Conservation (phyloP, 2,113 vertebrate species). For the Hyaena hyaena region DNA sequence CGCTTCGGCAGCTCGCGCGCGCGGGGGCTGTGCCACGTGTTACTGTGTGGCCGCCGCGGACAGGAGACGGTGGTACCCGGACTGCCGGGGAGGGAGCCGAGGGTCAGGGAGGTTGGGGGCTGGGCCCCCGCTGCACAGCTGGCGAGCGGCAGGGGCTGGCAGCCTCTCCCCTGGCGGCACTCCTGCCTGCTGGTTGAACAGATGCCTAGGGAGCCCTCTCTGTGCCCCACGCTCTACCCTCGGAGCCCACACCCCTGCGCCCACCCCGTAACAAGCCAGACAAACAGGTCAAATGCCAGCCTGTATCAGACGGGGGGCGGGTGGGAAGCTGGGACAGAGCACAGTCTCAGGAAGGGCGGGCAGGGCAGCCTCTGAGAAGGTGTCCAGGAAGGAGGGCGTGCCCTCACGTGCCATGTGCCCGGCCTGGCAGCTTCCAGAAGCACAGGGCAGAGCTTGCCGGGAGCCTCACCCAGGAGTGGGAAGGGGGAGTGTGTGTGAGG, state of each 20-base stretch:
- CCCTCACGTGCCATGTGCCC: not conserved
- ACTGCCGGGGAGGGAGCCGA: too few relatives aligned
- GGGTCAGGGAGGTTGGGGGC: too few relatives aligned
- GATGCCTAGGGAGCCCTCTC: too few relatives aligned
- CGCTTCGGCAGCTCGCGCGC: accelerated
- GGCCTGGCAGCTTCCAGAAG: not conserved
- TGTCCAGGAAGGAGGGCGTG: not conserved
- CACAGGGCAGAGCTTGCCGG: not conserved
- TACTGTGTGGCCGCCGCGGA: not conserved
- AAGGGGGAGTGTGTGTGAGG: not conserved
- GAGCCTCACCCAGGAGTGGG: not conserved
- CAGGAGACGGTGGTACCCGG: too few relatives aligned
- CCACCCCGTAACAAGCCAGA: too few relatives aligned
- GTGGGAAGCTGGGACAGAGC: not conserved
- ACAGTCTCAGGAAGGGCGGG: not conserved
- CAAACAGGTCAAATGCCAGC: too few relatives aligned
- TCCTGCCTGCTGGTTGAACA: too few relatives aligned
- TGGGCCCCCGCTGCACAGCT: too few relatives aligned
- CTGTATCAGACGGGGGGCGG: not conserved
- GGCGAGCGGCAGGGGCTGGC: too few relatives aligned
- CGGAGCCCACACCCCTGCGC: too few relatives aligned
- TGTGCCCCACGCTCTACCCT: too few relatives aligned
- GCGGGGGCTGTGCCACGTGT: conserved; percentile 68
- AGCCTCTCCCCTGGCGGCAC: too few relatives aligned
- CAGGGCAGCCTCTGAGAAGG: not conserved